These are phyloP conservation scores for Amyelois transitella DNA, from an alignment of 1,140 invertebrate species.

Conservation along the genomic window DNA sequence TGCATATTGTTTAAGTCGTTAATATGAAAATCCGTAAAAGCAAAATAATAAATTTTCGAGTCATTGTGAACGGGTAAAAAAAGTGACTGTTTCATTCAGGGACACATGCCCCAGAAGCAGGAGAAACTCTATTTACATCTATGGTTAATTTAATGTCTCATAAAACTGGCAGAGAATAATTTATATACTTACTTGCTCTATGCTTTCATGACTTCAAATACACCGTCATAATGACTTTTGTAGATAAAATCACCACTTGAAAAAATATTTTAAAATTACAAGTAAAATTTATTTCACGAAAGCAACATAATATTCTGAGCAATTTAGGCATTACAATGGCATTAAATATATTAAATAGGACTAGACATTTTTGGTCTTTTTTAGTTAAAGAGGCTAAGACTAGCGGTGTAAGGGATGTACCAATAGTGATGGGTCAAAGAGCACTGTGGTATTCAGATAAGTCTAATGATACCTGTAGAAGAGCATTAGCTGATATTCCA, in stretches of 20 bases:
- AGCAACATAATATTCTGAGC: conserved; percentile 15
- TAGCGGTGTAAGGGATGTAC: conserved; percentile 7
- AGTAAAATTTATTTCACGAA: conserved; percentile 19
- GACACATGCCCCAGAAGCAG: no score
- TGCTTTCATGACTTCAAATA: not conserved
- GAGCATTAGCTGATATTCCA: conserved; percentile 45
- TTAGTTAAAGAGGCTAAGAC: conserved; percentile 16
- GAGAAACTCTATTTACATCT: no score
- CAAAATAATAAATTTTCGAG: no score
- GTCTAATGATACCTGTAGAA: conserved; percentile 27
- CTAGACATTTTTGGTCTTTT: conserved; percentile 21
- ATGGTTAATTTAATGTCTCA: no score
- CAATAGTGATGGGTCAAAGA: no score
- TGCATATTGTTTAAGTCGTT: no score
- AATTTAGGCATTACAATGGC: conserved; percentile 15
- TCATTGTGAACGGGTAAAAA: no score
- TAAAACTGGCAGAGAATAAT: not conserved
- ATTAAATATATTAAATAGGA: conserved; percentile 19
- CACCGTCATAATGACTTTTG: not conserved
- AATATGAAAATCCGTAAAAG: no score
- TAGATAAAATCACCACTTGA: not conserved
- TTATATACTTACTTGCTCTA: not conserved
- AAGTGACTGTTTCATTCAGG: no score
- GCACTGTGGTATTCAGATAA: conserved; percentile 36
- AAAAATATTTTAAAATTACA: not conserved